Evolutionary conservation across 1,140 invertebrate genomes (phyloP).

Genomic region (Myzus persicae): DNA sequence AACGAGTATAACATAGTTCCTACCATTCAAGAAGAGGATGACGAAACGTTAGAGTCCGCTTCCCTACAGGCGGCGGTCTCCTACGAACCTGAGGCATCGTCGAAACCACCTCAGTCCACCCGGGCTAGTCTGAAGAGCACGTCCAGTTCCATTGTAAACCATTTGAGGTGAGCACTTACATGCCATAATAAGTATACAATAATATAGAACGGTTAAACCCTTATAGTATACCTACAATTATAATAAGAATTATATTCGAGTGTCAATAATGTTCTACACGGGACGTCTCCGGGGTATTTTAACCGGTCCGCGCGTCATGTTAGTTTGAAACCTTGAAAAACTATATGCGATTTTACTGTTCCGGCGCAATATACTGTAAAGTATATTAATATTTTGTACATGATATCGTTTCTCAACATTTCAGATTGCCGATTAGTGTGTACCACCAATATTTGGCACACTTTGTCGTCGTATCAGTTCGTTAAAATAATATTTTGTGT

Average conservation of each 20-base stretch:
- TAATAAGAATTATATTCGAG: not conserved
- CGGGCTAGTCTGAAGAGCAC: constrained; percentile 61
- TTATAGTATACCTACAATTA: too few species aligned
- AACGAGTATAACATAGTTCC: constrained; percentile 62
- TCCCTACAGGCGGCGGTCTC: not conserved
- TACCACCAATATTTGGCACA: too few species aligned
- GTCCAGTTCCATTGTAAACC: constrained; percentile 69
- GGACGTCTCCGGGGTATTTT: not conserved
- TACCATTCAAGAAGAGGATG: constrained; percentile 61
- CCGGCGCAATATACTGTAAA: too few species aligned
- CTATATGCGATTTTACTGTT: too few species aligned
- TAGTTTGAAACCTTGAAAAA: too few species aligned
- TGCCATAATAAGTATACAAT: not conserved
- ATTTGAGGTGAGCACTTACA: constrained; percentile 66
- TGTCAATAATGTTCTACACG: not conserved
- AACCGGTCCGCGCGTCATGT: too few species aligned
- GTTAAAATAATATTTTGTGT: too few species aligned
- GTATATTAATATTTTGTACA: too few species aligned
- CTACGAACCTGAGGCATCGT: constrained; percentile 5
- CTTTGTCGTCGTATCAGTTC: too few species aligned
- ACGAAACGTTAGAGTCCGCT: constrained; percentile 47
- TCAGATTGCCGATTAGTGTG: too few species aligned
- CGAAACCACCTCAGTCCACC: constrained; percentile 57
- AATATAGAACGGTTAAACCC: too few species aligned
- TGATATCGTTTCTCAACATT: too few species aligned